Conservation (phyloP, 2,888 invertebrate species). For the Leucania comma region DNA sequence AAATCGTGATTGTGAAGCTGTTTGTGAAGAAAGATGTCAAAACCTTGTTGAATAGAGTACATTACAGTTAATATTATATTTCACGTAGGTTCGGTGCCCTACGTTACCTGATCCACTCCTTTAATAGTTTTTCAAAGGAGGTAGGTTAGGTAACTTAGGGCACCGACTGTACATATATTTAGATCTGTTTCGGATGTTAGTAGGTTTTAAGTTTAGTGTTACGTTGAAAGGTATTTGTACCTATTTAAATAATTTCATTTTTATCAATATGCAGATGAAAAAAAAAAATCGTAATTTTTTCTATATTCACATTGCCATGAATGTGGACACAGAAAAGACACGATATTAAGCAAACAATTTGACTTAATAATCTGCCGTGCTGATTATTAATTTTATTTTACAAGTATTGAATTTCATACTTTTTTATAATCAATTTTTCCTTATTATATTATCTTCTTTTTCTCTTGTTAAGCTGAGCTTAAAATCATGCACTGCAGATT, state of each 20-base stretch:
- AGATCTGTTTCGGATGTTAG: neutral
- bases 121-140: no score
- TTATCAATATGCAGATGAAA: no score
- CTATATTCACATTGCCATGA: no score
- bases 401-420: neutral
- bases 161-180: no score
- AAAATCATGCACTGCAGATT: constrained; percentile 24
- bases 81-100: no score
- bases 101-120: no score
- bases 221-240: constrained; percentile 4
- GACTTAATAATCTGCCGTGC: no score
- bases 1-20: no score
- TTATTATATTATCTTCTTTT: neutral
- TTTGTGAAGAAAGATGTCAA: neutral
- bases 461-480: neutral
- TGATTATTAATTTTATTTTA: neutral
- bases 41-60: neutral
- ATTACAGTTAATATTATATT: neutral
- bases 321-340: no score
- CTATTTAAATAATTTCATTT: neutral
- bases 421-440: neutral
- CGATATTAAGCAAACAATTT: no score
- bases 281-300: neutral
- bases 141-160: no score
- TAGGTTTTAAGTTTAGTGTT: constrained; percentile 3